Evolutionary conservation across 2,797 vertebrate genomes (phyloP).

Genomic region (Triplophysa yarkandensis): DNA sequence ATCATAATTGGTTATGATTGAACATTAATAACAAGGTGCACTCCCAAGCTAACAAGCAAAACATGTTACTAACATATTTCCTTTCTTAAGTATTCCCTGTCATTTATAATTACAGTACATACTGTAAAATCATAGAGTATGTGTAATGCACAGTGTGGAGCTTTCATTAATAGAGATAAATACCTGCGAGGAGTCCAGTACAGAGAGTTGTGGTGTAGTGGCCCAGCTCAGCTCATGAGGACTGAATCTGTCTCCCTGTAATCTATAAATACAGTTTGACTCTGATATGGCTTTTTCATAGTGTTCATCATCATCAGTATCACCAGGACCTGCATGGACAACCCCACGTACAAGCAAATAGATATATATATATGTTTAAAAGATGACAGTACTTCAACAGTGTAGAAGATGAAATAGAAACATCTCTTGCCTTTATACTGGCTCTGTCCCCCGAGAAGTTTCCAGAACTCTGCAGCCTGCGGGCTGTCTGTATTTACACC

Average conservation of each 20-base stretch:
- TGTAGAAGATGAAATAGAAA: neutral
- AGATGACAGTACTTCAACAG: neutral
- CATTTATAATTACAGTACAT: neutral
- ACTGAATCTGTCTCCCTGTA: slow-evolving; percentile 77
- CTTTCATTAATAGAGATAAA: neutral
- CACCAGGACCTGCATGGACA: slow-evolving; percentile 60
- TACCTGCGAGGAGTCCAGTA: slow-evolving; percentile 76
- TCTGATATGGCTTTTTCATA: slow-evolving; percentile 76
- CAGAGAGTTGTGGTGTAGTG: slow-evolving; percentile 64
- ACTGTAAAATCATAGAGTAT: neutral
- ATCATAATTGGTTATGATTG: neutral
- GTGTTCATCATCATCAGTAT: slow-evolving; percentile 75
- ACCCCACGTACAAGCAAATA: neutral
- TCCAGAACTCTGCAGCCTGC: slow-evolving; percentile 76
- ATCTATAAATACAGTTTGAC: slow-evolving; percentile 80
- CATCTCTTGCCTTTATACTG: slow-evolving; percentile 71
- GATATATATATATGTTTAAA: neutral
- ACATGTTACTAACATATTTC: neutral
- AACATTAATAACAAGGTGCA: neutral
- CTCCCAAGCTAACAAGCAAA: neutral
- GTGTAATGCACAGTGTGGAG: neutral
- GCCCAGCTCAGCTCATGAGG: slow-evolving; percentile 79
- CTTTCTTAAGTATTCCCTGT: neutral
- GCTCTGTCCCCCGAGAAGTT: slow-evolving; percentile 72
- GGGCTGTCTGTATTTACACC: slow-evolving; percentile 69